These are phyloP conservation scores for Deroptyus accipitrinus DNA, from an alignment of 2,113 vertebrate species.

Conservation along the genomic window DNA sequence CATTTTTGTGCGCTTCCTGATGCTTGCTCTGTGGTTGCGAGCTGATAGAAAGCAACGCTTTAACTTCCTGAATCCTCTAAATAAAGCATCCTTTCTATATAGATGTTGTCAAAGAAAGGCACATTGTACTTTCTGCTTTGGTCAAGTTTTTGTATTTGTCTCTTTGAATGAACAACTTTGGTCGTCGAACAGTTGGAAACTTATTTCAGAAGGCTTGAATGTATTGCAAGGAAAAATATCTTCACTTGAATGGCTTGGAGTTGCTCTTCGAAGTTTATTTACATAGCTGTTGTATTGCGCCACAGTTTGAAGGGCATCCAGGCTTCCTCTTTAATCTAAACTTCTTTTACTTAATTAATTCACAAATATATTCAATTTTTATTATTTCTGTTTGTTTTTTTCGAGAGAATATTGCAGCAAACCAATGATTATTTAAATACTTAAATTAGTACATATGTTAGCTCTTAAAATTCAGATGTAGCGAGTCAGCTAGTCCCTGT, in stretches of 20 bases:
- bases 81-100: conserved; percentile 49
- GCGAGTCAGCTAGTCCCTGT: background rate
- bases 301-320: background rate
- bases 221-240: background rate
- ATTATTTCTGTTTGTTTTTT: background rate
- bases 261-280: conserved; percentile 37
- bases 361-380: background rate
- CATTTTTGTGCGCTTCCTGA: conserved; percentile 58
- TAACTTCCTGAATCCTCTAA: conserved; percentile 51
- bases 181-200: conserved; percentile 3
- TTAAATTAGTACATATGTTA: background rate
- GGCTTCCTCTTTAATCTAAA: background rate
- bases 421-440: background rate
- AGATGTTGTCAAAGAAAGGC: background rate
- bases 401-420: background rate
- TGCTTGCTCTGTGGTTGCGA: conserved; percentile 19
- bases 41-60: conserved; percentile 38
- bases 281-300: background rate
- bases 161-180: background rate
- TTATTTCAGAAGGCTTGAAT: conserved; percentile 20
- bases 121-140: conserved; percentile 37
- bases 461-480: background rate
- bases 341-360: background rate
- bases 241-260: conserved; percentile 1
- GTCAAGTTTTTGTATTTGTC: background rate